Evolutionary conservation across 2,113 vertebrate genomes (phyloP), one percentile per base, ranked within the genome.

Genomic region (Calidris pugnax): DNA sequence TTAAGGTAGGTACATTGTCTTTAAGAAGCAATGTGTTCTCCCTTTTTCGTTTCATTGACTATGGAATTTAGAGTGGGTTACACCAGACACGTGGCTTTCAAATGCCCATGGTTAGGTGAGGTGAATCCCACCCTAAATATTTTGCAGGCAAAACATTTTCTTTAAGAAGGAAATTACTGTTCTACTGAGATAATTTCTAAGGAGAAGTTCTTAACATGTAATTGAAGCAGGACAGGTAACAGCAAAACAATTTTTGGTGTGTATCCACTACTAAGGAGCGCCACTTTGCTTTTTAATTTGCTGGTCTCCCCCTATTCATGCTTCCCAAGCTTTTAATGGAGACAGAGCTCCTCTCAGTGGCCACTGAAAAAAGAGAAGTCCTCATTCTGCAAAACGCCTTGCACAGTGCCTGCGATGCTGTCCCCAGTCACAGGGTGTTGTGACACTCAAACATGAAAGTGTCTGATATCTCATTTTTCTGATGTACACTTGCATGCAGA

Each of bases 291-390:
- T 51, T 91, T 56, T 39, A 33, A 43, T 83, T 67, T 84, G 14
- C 20, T 67, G 1, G 1, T 48, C 55, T 82, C 4, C 18, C 1
- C 7, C 5, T 41, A 0, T 39, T 81, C 35, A 12, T 73, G 21
- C 22, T 57, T 64, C 12, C 26, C 19, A 66, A 48, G 41, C 53
- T 94, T 86, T 85, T 53, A 82, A 33, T 94, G 74, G 86, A 62
- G 74, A n/a, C 69, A 93, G 81, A 97, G 97, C 95, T 56, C 97
- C 97, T 68, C 93, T 93, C 95, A 57, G 95, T 79, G 96, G 95
- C 79, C 67, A 47, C 20, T 41, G 41, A n/a, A 67, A 82, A 59
- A 69, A 43, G 10, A 1, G 4, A 66, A 75, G 10, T 43, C 19
- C 28, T 87, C 59, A 17, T 41, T 60, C 37, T n/a, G 45, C 56